Base-by-base conservation (phyloP, 2,113 vertebrate genomes). In the Esox niger region DNA sequence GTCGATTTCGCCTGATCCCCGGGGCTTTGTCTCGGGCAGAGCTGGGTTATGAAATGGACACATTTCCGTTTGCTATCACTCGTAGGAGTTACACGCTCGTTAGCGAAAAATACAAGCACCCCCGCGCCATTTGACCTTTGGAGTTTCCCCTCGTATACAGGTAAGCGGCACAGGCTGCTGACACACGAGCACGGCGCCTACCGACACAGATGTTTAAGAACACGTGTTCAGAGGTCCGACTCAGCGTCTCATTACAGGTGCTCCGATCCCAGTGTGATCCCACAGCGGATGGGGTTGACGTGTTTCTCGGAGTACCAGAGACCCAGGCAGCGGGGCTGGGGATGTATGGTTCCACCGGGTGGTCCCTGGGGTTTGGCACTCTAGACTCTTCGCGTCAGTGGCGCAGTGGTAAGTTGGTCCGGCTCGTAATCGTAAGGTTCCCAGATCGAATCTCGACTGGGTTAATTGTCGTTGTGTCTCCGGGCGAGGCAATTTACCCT, bases 301-400 rank as follows among this genome's bases (percentile, higher is more conserved):
- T 80, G 75, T 74, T 76, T 33, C 27, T 66, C 17, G 35, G 57
- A 55, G 62, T 49, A 30, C 25, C 66, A 60, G 8, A n/a, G 78
- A 77, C 81, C 79, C 70, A 21, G 9, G 70, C 55, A 67, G 9
- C 9, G 23, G 26, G 52, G 85, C 76, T 71, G 82, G 67, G 71
- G 77, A 32, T 73, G 54, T 74, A 71, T 31, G 73, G 80, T 75
- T 79, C 92, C 92, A 80, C 90, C n/a, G n/a, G n/a, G n/a, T n/a
- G n/a, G n/a, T n/a, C n/a, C 3, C 15, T 2, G 38, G 38, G 17
- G 3, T 49, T 25, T 30, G 47, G 31, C 66, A n/a, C n/a, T n/a
- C n/a, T n/a, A n/a, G n/a, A n/a, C n/a, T n/a, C n/a, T n/a, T n/a
- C n/a, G n/a, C n/a, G n/a, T n/a, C n/a, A n/a, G n/a, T n/a, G n/a